These are phyloP conservation scores for Acrocephalus scirpaceus DNA, from an alignment of 2,797 vertebrate species.

Conservation along the genomic window DNA sequence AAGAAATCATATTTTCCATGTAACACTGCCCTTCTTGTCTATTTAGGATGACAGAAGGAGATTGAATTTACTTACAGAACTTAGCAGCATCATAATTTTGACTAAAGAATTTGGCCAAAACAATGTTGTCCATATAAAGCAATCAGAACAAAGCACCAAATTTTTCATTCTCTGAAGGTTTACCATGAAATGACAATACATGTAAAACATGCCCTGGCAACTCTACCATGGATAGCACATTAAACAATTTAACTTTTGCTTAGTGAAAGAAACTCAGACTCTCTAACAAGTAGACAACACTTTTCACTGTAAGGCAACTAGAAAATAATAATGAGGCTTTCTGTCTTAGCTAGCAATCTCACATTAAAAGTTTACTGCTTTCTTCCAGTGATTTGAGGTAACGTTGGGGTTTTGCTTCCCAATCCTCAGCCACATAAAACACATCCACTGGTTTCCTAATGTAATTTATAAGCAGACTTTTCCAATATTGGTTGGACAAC, in stretches of 20 bases:
- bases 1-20: background rate
- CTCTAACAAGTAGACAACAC: background rate
- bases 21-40: background rate
- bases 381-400: background rate
- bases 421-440: background rate
- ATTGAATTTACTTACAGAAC: background rate
- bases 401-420: background rate
- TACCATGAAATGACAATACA: background rate
- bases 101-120: slow-evolving; percentile 23
- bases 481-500: background rate
- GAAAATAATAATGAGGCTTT: background rate
- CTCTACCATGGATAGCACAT: background rate
- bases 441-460: background rate
- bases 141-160: background rate
- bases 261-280: background rate
- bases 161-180: slow-evolving; percentile 6
- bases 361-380: background rate
- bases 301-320: background rate
- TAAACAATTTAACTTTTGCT: background rate
- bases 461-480: background rate
- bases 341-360: background rate
- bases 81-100: slow-evolving; percentile 7
- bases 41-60: background rate
- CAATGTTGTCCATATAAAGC: background rate
- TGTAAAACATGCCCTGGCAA: background rate